phyloP scores from a whole-genome alignment of 2,888 invertebrate species.

The Dynastes grantii region DNA sequence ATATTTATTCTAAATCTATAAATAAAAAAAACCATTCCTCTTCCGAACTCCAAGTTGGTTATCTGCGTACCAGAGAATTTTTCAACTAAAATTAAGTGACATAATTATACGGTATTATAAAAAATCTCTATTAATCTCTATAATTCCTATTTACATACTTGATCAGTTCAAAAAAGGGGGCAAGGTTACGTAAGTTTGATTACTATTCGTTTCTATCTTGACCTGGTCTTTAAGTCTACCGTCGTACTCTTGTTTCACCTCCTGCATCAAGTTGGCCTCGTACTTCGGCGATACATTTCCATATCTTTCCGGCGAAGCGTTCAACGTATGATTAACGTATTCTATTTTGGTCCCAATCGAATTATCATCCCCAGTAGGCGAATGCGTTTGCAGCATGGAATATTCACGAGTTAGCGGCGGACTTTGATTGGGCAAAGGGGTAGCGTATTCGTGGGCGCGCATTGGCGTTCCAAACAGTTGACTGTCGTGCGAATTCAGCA shows the following conservation, averaged over 20 bases:
- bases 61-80: too few relatives aligned
- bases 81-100: background rate
- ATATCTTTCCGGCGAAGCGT: constrained; percentile 74
- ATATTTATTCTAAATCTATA: too few relatives aligned
- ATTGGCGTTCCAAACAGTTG: constrained; percentile 79
- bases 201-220: constrained; percentile 67
- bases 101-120: constrained; percentile 12
- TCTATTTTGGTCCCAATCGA: constrained; percentile 69
- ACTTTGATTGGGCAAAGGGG: constrained; percentile 74
- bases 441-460: constrained; percentile 78
- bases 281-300: constrained; percentile 76
- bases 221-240: constrained; percentile 66
- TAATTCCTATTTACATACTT: constrained; percentile 45
- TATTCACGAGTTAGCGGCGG: constrained; percentile 78
- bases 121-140: constrained; percentile 7
- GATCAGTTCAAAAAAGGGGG: constrained; percentile 84
- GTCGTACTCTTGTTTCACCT: constrained; percentile 72
- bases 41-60: too few relatives aligned
- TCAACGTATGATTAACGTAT: constrained; percentile 69
- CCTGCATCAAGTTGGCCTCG: constrained; percentile 72
- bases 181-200: constrained; percentile 79
- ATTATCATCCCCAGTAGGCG: constrained; percentile 71
- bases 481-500: constrained; percentile 80
- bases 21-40: too few relatives aligned
- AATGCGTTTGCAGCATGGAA: constrained; percentile 78